Conservation (phyloP, 2,888 invertebrate species). For the Mythimna loreyi region DNA sequence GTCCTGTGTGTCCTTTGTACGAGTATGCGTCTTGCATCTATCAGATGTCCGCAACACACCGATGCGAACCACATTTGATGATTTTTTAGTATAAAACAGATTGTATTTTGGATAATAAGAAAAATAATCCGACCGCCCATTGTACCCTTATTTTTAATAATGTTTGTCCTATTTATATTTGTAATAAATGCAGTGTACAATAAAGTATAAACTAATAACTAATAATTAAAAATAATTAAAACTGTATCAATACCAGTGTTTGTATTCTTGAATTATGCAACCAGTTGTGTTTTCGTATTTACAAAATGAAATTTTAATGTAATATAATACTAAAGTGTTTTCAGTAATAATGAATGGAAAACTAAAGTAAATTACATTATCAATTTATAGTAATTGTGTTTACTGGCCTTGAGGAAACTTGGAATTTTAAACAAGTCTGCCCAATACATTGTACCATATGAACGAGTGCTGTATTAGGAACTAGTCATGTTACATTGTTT, state of each 20-base stretch:
- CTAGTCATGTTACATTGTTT: no score
- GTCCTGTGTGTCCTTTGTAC: no score
- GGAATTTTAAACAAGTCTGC: constrained; percentile 1
- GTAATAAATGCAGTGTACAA: no score
- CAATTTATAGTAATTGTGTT: constrained; percentile 1
- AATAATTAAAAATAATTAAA: background rate
- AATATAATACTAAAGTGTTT: constrained; percentile 11
- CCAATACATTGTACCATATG: no score
- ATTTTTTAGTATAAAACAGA: background rate
- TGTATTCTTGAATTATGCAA: background rate
- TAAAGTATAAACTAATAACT: no score
- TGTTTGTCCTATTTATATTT: no score
- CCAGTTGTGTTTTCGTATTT: background rate
- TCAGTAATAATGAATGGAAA: constrained; percentile 8
- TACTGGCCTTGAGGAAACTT: constrained; percentile 4
- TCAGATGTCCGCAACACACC: no score
- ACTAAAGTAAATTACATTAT: constrained; percentile 20
- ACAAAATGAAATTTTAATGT: constrained; percentile 9
- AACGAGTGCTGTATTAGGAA: no score
- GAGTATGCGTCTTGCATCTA: no score
- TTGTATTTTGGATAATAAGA: background rate
- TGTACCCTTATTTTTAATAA: no score
- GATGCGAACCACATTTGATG: background rate
- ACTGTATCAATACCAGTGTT: background rate
- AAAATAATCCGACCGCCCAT: no score